These are phyloP conservation scores for Nephrotoma flavescens DNA, from an alignment of 2,888 invertebrate genomes.

Conservation along the genomic window DNA sequence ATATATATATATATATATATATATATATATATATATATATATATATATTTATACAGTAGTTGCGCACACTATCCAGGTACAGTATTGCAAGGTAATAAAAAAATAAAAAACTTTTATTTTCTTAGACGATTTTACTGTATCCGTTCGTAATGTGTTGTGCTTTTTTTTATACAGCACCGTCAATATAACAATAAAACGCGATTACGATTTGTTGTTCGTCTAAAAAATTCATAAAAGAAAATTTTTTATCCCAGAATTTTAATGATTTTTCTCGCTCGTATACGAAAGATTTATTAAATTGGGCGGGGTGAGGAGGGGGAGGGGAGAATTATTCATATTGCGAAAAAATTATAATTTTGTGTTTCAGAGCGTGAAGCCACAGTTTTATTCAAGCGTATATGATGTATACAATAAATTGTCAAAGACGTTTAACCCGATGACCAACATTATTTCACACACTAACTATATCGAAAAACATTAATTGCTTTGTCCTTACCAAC, in stretches of 20 bases:
- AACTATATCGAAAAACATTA: background rate
- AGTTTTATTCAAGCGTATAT: background rate
- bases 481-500: background rate
- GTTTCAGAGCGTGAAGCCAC: background rate
- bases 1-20: no score
- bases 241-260: background rate
- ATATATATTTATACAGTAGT: no score
- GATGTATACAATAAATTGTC: background rate
- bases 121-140: background rate
- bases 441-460: background rate
- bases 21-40: no score
- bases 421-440: background rate
- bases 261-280: background rate
- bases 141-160: background rate
- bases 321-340: background rate
- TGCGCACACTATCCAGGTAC: background rate
- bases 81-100: background rate
- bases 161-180: background rate
- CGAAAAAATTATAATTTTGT: no score
- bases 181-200: background rate
- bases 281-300: background rate
- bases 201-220: background rate
- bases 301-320: background rate
- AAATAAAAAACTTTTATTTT: background rate
- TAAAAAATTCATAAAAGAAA: background rate